A percentile compares a stretch with the other conserved stretches of the same genome.
These are phyloP conservation scores for Polyommatus iphigenia DNA, from an alignment of 2,888 invertebrate species.

Conservation along the genomic window DNA sequence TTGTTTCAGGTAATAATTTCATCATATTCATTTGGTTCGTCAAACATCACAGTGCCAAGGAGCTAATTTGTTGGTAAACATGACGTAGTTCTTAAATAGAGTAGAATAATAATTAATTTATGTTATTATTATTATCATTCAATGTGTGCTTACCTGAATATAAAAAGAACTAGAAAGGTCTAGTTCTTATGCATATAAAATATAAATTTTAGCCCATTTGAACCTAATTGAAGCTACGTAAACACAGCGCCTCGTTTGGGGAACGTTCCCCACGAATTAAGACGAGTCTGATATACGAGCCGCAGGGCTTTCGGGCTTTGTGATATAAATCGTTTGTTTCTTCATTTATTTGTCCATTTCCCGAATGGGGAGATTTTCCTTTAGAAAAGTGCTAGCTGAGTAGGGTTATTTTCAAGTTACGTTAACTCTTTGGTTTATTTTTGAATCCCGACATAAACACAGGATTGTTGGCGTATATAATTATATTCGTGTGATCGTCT, in stretches of 20 bases:
- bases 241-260: constrained; percentile 53
- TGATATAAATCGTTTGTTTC: constrained; percentile 65
- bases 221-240: constrained; percentile 59
- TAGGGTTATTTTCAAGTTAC: background rate
- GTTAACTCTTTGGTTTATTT: background rate
- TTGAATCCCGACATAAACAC: too few species aligned
- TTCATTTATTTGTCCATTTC: constrained; percentile 70
- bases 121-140: too few species aligned
- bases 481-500: too few species aligned
- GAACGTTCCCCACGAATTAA: constrained; percentile 42
- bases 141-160: too few species aligned
- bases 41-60: background rate
- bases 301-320: constrained; percentile 50
- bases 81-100: background rate
- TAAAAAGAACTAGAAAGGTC: too few species aligned
- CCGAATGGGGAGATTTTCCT: constrained; percentile 73
- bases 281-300: constrained; percentile 44
- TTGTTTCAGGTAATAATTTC: constrained; percentile 2
- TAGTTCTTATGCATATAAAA: background rate
- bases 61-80: background rate
- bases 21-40: background rate
- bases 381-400: constrained; percentile 46
- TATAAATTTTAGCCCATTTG: background rate
- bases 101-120: background rate
- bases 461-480: too few species aligned